Percentiles rank a stretch among this genome's conserved stretches.
Evolutionary conservation across 2,113 vertebrate genomes (phyloP).

Genomic region (Eclectus roratus): DNA sequence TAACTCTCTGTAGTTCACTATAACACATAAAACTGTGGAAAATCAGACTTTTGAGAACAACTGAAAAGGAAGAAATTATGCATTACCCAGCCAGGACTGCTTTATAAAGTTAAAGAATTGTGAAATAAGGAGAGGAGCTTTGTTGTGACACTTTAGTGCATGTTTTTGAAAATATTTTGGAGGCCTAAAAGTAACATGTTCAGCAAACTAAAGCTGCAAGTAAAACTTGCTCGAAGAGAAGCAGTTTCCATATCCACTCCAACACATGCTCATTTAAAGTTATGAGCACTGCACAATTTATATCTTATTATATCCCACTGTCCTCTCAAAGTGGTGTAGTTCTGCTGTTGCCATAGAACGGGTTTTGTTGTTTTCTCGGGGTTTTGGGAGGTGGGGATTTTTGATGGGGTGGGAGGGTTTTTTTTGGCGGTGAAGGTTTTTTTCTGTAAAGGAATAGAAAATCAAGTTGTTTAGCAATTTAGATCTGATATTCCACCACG

Average conservation of each 20-base stretch:
- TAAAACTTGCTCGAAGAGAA: not conserved
- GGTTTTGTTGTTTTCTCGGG: not conserved
- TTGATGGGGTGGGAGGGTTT: fast-evolving
- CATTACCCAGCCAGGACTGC: not conserved
- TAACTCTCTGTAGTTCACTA: not conserved
- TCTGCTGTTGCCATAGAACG: not conserved
- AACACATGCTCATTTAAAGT: not conserved
- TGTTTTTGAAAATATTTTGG: not conserved
- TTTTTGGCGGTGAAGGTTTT: not conserved
- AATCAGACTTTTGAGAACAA: not conserved
- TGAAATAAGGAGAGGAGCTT: not conserved
- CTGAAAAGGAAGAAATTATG: not conserved
- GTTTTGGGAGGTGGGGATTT: not conserved
- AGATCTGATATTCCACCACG: not conserved
- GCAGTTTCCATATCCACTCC: not conserved
- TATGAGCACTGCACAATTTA: not conserved
- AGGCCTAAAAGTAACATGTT: not conserved
- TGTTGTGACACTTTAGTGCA: not conserved
- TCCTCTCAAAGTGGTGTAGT: not conserved
- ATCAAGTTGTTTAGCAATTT: not conserved
- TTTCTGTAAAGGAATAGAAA: not conserved
- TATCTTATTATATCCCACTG: not conserved
- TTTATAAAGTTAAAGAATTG: not conserved
- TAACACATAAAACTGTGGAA: not conserved
- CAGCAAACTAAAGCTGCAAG: not conserved